Percentiles rank a stretch among this genome's conserved stretches.
Evolutionary conservation across 2,888 invertebrate genomes (phyloP).

Genomic region (Ceramica pisi): DNA sequence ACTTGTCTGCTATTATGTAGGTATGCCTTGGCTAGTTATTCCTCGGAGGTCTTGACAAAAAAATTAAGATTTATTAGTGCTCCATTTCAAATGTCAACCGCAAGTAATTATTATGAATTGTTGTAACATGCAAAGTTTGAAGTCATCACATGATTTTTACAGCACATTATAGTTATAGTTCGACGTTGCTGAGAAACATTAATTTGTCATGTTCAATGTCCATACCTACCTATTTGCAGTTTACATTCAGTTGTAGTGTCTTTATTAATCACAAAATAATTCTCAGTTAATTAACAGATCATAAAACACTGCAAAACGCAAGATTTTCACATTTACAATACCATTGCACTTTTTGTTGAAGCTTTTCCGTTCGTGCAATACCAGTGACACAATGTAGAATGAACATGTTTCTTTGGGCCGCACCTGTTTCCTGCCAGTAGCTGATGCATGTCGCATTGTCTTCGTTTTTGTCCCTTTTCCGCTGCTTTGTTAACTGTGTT

Average conservation of each 20-base stretch:
- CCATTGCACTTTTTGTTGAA: conserved; percentile 48
- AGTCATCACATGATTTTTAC: conserved; percentile 1
- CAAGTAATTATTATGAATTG: conserved; percentile 54
- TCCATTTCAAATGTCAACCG: conserved; percentile 56
- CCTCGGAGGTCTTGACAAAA: conserved; percentile 37
- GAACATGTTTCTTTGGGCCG: conserved; percentile 66
- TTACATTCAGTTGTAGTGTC: background rate
- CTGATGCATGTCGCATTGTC: conserved; percentile 78
- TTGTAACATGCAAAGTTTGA: conserved; percentile 11
- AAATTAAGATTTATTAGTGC: conserved; percentile 55
- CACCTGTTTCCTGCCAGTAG: conserved; percentile 79
- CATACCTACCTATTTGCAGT: background rate
- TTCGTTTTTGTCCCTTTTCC: conserved; percentile 76
- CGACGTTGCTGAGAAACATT: background rate
- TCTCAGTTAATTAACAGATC: conserved; percentile 7
- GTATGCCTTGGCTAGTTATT: conserved; percentile 33
- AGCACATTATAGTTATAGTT: background rate
- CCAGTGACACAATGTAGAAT: conserved; percentile 56
- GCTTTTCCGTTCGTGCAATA: conserved; percentile 47
- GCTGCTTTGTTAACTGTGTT: conserved; percentile 72
- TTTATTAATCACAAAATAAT: background rate
- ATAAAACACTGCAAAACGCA: conserved; percentile 18
- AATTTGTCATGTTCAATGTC: background rate
- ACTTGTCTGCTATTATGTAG: conserved; percentile 22
- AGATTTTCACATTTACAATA: conserved; percentile 24